phyloP scores from a whole-genome alignment of 2,797 vertebrate genomes.

The Neomorphus geoffroyi region DNA sequence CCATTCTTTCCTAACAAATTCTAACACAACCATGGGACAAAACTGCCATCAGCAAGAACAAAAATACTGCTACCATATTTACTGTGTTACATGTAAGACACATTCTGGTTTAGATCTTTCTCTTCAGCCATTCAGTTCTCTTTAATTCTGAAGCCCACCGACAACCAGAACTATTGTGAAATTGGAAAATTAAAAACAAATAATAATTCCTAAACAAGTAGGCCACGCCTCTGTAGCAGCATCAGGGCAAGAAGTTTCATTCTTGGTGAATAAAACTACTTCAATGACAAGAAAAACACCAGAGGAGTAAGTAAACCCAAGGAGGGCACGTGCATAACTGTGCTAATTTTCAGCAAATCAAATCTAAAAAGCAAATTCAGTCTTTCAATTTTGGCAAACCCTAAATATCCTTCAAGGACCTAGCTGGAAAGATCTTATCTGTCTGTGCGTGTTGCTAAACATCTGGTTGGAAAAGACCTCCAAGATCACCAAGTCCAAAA shows the following conservation, averaged over 20 bases:
- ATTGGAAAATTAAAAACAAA: background rate
- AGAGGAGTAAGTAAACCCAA: background rate
- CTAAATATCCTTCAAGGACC: background rate
- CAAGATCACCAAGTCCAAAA: too few species aligned
- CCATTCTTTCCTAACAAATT: slow-evolving; percentile 14
- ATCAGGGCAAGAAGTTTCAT: background rate
- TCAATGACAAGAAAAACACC: background rate
- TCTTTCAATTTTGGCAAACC: background rate
- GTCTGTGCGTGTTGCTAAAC: background rate
- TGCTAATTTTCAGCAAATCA: background rate
- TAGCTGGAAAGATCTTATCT: background rate
- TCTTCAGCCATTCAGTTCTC: background rate
- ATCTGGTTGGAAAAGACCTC: too few species aligned
- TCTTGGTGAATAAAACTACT: background rate
- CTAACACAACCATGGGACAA: background rate
- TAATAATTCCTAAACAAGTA: background rate
- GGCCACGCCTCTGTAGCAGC: background rate
- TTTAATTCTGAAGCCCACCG: background rate
- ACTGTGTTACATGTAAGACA: background rate
- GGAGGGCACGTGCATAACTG: background rate
- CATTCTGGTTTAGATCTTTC: background rate
- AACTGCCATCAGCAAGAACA: background rate
- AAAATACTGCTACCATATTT: background rate
- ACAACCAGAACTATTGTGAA: background rate
- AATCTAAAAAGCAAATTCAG: background rate